Evolutionary conservation across 23 tunicate species (phyloP).

Genomic region (Halocynthia aurantium): DNA sequence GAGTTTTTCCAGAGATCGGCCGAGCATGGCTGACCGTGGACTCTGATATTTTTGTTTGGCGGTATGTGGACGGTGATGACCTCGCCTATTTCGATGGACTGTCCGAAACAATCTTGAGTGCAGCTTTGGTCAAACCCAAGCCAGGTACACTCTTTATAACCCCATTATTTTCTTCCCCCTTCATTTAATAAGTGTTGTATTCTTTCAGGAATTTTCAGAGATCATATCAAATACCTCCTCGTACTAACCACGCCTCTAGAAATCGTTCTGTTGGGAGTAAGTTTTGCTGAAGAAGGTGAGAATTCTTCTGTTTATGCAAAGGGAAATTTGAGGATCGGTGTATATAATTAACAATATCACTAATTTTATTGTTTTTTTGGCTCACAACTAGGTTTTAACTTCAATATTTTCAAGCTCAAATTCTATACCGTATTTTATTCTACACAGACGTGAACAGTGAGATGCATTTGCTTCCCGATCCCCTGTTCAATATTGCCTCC

Average conservation of each 20-base stretch:
- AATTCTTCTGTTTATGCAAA: not conserved
- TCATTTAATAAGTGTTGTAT: not conserved
- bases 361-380: not conserved
- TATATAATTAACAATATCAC: not conserved
- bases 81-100: constrained; percentile 95
- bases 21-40: constrained; percentile 98
- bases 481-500: constrained; percentile 79
- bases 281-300: constrained; percentile 77
- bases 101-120: constrained; percentile 90
- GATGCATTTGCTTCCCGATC: constrained; percentile 92
- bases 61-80: constrained; percentile 88
- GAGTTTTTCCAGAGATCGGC: constrained; percentile 85
- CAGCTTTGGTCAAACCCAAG: constrained; percentile 88
- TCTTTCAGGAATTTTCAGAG: constrained; percentile 72
- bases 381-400: not conserved
- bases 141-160: constrained; percentile 34
- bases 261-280: constrained; percentile 87
- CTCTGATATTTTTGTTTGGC: constrained; percentile 98
- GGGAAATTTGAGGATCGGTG: not conserved
- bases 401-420: not conserved
- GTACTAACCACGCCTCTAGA: constrained; percentile 93
- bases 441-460: constrained; percentile 62
- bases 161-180: not conserved
- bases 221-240: constrained; percentile 77
- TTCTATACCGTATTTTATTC: not conserved